Evolutionary conservation across 2,113 vertebrate genomes (phyloP).

Genomic region (Daboia siamensis): DNA sequence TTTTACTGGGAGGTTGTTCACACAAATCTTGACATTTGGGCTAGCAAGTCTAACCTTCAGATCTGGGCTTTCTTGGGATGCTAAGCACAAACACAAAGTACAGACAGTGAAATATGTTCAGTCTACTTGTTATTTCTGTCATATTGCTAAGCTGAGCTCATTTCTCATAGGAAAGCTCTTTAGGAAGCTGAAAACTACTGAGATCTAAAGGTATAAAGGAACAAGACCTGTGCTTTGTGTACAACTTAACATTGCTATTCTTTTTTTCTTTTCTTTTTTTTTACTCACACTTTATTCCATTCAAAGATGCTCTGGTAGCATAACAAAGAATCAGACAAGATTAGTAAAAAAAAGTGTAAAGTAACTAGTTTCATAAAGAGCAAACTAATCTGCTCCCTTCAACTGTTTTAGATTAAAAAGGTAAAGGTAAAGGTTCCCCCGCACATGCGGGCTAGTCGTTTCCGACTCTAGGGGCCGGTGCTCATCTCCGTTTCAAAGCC

Average conservation of each 20-base stretch:
- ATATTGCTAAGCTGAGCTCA: constrained; percentile 35
- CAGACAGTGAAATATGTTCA: constrained; percentile 32
- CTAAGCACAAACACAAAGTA: constrained; percentile 21
- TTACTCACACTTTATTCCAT: background rate
- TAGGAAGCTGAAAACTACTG: background rate
- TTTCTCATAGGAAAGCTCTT: background rate
- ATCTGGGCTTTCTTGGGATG: constrained; percentile 37
- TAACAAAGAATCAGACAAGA: background rate
- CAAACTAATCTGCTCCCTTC: background rate
- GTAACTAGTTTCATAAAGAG: background rate
- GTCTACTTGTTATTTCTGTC: constrained; percentile 16
- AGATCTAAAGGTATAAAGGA: background rate
- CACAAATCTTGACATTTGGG: constrained; percentile 60
- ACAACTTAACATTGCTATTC: background rate
- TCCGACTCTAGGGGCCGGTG: too few species aligned
- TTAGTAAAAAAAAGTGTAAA: background rate
- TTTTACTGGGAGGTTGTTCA: constrained; percentile 44
- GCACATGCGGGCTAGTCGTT: too few species aligned
- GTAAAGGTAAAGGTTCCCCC: too few species aligned
- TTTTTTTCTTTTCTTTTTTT: background rate
- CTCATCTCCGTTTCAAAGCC: too few species aligned
- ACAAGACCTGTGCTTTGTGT: background rate
- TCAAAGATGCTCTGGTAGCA: background rate
- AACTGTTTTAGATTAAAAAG: background rate
- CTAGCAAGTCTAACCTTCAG: constrained; percentile 55